Percentiles rank a stretch among this genome's conserved stretches.
Conservation (phyloP, 2,797 vertebrate species). For the Anas capensis region DNA sequence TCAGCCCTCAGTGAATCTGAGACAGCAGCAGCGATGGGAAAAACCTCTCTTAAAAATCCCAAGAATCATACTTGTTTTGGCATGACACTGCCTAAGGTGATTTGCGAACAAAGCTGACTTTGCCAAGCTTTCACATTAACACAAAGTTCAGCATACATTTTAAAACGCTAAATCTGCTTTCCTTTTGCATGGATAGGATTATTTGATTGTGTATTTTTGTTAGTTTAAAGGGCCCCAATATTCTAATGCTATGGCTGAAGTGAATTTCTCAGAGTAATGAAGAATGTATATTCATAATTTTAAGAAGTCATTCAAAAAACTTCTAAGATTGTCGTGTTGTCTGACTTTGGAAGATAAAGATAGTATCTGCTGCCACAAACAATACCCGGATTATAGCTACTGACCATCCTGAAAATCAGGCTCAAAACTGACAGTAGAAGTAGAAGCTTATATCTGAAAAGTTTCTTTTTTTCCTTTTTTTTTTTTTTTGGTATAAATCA, state of each 20-base stretch:
- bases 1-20: slow-evolving; percentile 78
- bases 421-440: neutral
- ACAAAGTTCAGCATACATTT: slow-evolving; percentile 27
- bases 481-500: neutral
- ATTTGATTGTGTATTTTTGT: neutral
- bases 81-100: slow-evolving; percentile 81
- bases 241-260: neutral
- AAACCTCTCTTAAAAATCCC: slow-evolving; percentile 84
- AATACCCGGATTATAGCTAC: neutral
- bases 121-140: slow-evolving; percentile 49
- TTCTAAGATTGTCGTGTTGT: neutral
- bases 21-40: slow-evolving; percentile 77
- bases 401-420: neutral
- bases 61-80: slow-evolving; percentile 85
- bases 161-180: slow-evolving; percentile 17
- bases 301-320: neutral
- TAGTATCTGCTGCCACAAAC: neutral
- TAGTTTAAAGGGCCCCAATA: neutral
- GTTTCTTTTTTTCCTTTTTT: neutral
- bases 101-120: slow-evolving; percentile 38
- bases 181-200: slow-evolving; percentile 13
- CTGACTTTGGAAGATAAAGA: neutral
- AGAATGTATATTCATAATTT: neutral
- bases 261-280: neutral
- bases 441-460: neutral